Conservation (phyloP, 2,113 vertebrate genomes). For the Mixornis gularis region DNA sequence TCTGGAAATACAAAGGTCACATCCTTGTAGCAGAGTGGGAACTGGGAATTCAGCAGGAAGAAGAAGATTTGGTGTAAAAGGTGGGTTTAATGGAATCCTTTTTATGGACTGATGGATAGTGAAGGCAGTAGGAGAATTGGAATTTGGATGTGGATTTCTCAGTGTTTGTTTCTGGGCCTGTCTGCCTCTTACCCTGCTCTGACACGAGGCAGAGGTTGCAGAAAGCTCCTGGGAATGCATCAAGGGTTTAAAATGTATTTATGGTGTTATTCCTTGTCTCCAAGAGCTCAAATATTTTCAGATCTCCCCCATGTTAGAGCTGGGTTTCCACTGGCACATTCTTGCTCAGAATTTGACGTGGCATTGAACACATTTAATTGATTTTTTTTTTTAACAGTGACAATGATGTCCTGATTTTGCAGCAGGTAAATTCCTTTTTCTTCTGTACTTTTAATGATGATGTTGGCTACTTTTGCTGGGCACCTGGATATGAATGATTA, state of each 20-base stretch:
- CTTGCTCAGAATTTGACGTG: neutral
- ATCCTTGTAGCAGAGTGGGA: neutral
- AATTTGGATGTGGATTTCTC: neutral
- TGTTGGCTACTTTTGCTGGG: conserved; percentile 58
- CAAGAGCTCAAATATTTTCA: neutral
- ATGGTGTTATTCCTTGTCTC: neutral
- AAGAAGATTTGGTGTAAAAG: neutral
- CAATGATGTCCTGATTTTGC: neutral
- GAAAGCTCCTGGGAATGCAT: neutral
- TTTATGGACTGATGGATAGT: neutral
- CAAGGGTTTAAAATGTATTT: neutral
- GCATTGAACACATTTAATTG: neutral
- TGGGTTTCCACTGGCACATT: neutral
- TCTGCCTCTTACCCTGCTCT: neutral
- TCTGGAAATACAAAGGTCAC: neutral
- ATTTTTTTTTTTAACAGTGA: neutral
- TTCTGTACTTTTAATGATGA: neutral
- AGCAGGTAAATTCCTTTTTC: neutral
- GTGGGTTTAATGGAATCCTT: neutral
- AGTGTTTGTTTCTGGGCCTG: neutral
- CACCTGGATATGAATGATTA: conserved; percentile 57
- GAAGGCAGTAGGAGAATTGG: neutral
- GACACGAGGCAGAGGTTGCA: neutral
- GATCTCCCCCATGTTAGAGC: neutral
- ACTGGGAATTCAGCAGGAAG: neutral